Conservation (phyloP, 1,140 invertebrate genomes). For the Periplaneta americana region DNA sequence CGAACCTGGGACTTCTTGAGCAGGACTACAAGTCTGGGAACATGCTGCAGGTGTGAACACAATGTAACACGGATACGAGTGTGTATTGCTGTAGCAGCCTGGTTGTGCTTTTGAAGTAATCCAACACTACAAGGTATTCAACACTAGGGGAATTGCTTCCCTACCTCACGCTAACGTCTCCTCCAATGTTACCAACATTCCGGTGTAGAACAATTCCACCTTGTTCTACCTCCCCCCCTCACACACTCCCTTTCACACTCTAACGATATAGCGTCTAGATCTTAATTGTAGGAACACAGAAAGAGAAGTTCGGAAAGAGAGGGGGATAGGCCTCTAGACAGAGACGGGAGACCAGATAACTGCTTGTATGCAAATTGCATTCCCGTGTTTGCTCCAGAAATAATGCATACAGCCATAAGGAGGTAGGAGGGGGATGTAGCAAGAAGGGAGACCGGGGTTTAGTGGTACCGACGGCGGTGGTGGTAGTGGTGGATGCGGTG, state of each 20-base stretch:
- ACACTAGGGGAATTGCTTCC: no score
- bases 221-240: neutral
- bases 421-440: neutral
- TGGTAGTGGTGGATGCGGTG: neutral
- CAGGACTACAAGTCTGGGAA: no score
- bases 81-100: no score
- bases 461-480: neutral
- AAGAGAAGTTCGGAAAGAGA: neutral
- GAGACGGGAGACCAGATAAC: neutral
- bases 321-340: neutral
- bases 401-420: slow-evolving; percentile 1
- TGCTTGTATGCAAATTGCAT: slow-evolving; percentile 10
- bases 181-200: neutral
- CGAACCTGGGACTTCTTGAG: no score
- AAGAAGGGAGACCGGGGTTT: neutral
- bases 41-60: no score
- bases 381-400: neutral
- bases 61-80: no score
- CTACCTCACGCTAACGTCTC: no score
- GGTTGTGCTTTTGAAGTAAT: no score
- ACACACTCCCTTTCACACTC: no score
- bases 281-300: neutral
- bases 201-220: no score
- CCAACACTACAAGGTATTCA: no score
- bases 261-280: neutral